Percentiles rank a stretch among this genome's conserved stretches.
These are phyloP conservation scores for Eidolon helvum DNA, from an alignment of 2,113 vertebrate species.

Conservation along the genomic window DNA sequence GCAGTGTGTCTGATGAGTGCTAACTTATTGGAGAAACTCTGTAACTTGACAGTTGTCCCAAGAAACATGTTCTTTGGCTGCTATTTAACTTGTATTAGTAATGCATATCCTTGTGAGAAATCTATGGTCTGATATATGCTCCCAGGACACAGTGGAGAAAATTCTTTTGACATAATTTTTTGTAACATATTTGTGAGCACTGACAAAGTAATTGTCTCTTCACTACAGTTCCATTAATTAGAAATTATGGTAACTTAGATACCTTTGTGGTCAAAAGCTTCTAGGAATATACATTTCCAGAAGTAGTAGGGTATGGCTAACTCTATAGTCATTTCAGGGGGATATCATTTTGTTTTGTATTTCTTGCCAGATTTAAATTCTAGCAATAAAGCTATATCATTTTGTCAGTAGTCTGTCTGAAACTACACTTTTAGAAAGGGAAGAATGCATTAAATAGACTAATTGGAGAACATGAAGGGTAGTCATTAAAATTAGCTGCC, in stretches of 20 bases:
- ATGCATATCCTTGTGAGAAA: neutral
- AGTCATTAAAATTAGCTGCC: conserved; percentile 68
- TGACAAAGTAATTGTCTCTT: neutral
- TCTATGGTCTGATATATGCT: neutral
- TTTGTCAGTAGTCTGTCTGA: conserved; percentile 39
- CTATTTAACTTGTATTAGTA: neutral
- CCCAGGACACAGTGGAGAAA: neutral
- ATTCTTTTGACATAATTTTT: neutral
- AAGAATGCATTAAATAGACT: conserved; percentile 49
- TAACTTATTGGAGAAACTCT: neutral
- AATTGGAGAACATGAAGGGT: conserved; percentile 38
- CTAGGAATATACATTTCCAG: neutral
- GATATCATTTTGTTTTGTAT: neutral
- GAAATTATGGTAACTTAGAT: neutral
- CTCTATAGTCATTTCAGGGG: neutral
- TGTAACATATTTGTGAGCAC: neutral
- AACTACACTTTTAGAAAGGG: conserved; percentile 4
- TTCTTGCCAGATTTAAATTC: conserved; percentile 43
- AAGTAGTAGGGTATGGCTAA: neutral
- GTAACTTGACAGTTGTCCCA: neutral
- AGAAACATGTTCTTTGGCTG: neutral
- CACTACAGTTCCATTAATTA: neutral
- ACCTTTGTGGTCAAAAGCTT: neutral
- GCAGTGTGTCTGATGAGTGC: neutral
- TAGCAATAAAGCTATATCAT: neutral